A percentile compares a stretch with the other conserved stretches of the same genome.
Conservation (phyloP, 1,140 invertebrate genomes). For the Euura lappo region DNA sequence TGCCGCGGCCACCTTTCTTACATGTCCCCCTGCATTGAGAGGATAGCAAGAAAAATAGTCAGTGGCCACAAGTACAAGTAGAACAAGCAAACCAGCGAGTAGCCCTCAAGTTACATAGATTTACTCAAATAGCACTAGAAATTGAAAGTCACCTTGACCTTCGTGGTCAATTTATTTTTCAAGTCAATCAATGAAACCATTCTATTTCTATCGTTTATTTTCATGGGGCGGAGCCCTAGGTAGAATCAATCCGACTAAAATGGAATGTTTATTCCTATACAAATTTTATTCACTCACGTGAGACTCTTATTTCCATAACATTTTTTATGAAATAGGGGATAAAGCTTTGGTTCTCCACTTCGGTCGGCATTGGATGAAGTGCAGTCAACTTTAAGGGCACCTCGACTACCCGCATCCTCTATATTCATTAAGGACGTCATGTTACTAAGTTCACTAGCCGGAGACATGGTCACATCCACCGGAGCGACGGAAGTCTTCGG, state of each 20-base stretch:
- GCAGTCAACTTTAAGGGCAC: constrained; percentile 20
- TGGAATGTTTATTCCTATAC: constrained; percentile 29
- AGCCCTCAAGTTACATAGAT: too few species aligned
- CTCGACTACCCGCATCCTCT: constrained; percentile 31
- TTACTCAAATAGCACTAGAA: too few species aligned
- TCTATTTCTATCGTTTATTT: too few species aligned
- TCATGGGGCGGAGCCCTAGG: too few species aligned
- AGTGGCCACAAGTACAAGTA: too few species aligned
- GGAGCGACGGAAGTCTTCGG: constrained; percentile 19
- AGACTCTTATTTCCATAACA: neutral
- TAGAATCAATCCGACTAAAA: neutral
- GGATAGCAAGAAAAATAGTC: neutral
- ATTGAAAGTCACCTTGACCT: too few species aligned
- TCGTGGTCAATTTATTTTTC: too few species aligned
- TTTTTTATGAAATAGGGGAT: constrained; percentile 51
- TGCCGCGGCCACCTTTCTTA: constrained; percentile 27
- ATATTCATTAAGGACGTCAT: constrained; percentile 62
- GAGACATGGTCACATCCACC: constrained; percentile 50
- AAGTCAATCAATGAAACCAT: too few species aligned
- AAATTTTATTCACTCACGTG: neutral
- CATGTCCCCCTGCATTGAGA: constrained; percentile 23
- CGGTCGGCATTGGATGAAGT: constrained; percentile 25
- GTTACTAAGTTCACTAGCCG: constrained; percentile 60
- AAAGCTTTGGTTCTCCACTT: constrained; percentile 35
- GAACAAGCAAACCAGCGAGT: too few species aligned